Conservation (phyloP, 2,797 vertebrate species). For the Nasua narica region DNA sequence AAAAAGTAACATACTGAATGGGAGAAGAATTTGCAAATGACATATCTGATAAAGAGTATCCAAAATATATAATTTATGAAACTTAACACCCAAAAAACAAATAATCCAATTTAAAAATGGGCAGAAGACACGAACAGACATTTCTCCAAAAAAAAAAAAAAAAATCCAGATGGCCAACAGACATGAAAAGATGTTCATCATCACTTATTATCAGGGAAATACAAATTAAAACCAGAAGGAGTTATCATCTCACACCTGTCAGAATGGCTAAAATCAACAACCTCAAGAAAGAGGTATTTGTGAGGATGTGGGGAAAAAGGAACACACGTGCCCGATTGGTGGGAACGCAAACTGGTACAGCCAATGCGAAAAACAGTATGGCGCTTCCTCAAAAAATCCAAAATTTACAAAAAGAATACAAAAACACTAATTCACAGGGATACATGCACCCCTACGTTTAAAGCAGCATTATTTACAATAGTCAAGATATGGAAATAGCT, state of each 20-base stretch:
- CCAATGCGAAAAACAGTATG: neutral
- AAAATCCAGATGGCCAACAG: neutral
- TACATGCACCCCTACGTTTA: neutral
- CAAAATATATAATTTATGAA: neutral
- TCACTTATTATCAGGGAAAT: neutral
- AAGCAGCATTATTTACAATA: neutral
- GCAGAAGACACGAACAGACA: neutral
- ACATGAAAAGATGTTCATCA: neutral
- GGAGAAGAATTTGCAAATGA: too few species aligned
- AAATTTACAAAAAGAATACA: neutral
- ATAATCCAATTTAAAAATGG: neutral
- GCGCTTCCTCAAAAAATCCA: neutral
- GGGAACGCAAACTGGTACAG: neutral
- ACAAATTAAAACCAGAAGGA: neutral
- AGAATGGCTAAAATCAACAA: neutral
- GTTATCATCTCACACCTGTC: neutral
- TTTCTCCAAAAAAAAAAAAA: neutral
- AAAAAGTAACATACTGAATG: too few species aligned
- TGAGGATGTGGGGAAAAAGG: neutral
- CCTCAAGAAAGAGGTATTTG: neutral
- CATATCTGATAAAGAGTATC: too few species aligned
- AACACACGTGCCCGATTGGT: neutral
- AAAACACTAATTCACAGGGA: neutral
- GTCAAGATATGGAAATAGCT: neutral
- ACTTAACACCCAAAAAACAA: neutral